Conservation (phyloP, 2,888 invertebrate genomes). For the Coelopa pilipes region DNA sequence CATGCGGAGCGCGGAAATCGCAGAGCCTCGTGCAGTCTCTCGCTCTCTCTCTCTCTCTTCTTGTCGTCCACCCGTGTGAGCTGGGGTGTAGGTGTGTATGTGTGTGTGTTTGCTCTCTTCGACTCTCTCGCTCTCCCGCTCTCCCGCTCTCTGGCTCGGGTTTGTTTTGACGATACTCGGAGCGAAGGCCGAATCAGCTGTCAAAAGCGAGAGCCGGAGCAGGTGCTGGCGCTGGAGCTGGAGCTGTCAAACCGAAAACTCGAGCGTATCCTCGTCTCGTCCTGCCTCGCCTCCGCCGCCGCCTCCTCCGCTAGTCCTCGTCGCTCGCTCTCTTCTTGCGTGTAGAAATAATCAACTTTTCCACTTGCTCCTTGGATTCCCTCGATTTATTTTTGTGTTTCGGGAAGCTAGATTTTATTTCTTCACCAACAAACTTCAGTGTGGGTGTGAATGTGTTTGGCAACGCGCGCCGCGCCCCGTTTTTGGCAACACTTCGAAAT, state of each 20-base stretch:
- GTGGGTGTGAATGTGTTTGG: too few species aligned
- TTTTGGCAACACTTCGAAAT: background rate
- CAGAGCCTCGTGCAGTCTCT: background rate
- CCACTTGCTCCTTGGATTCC: too few species aligned
- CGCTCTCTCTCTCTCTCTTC: constrained; percentile 16
- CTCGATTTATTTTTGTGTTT: too few species aligned
- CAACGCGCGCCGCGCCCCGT: background rate
- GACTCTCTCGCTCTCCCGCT: background rate
- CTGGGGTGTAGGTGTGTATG: too few species aligned
- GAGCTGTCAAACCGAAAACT: constrained; percentile 17
- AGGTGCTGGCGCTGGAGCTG: background rate
- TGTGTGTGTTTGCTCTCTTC: constrained; percentile 2
- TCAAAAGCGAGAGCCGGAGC: constrained; percentile 7
- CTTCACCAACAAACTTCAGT: background rate
- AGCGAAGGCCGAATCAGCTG: constrained; percentile 13
- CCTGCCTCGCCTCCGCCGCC: too few species aligned
- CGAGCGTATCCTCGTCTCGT: constrained; percentile 23
- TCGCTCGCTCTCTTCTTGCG: background rate
- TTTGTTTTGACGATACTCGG: constrained; percentile 30
- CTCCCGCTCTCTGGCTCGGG: background rate
- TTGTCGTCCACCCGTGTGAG: background rate
- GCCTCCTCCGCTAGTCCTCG: too few species aligned
- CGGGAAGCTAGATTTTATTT: background rate
- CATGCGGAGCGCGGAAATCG: background rate
- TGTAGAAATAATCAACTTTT: background rate